Evolutionary conservation across 92 coral and sea anemone species (phyloP), one percentile per base, ranked within the genome.

Genomic region (Zoanthus sociatus): DNA sequence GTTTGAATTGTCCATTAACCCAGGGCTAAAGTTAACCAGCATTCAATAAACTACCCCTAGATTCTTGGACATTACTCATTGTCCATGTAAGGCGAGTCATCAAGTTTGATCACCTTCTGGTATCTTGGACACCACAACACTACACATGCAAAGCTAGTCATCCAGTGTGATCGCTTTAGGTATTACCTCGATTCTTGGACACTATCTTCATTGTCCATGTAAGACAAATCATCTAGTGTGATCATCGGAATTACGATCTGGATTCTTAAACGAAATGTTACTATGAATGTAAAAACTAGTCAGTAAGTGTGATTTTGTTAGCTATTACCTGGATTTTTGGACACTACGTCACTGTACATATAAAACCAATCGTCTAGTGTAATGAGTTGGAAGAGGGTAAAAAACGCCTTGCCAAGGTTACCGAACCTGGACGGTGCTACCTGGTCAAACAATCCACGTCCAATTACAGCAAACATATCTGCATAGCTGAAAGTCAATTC

Each of bases 381-480:
- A 64, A 97, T 97, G 21, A 97, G 96, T 85, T 97, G 99, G 87
- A 97, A 97, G 4, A 97, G 93, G 12, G 99, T 97, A 82, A 94
- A 90, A 83, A 97, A 93, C 15, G 99, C 98, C 81, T 92, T 97
- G 60, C 96, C 97, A 10, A 97, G 92, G 42, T 90, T 92, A 47
- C 99, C 99, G 76, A 97, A 97, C 86, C 98, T 87, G 44, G 76
- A 64, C 5, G 98, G 98, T 12, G 98, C 93, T 30, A 97, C 97
- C 75, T 93, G 89, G 76, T 94, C 94, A 91, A 97, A 97, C 64
- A 97, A 71, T 67, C 96, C 99, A 54, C 98, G 99, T 60, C 99
- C 99, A 82, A 97, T 97, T 26, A 97, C 99, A 16, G 99, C 99
- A 53, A 97, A 97, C 99, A 97, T 97, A 76, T 97, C 99, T 97